Conservation (phyloP, 2,888 invertebrate species). For the Xestia sexstrigata region DNA sequence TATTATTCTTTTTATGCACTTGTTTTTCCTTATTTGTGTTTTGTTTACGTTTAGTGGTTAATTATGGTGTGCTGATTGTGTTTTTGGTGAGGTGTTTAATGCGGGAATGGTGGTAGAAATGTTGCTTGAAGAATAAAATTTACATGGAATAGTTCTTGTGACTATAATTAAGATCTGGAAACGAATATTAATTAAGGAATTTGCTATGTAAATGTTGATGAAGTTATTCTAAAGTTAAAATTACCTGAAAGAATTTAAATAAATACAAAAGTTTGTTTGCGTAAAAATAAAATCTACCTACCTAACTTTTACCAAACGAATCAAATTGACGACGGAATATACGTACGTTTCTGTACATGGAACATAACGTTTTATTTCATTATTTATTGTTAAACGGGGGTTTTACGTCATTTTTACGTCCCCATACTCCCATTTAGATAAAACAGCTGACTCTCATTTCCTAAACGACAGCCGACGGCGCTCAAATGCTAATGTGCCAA, state of each 20-base stretch:
- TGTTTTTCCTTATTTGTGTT: constrained; percentile 63
- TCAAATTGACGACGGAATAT: constrained; percentile 31
- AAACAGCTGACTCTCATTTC: constrained; percentile 84
- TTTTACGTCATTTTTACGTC: constrained; percentile 85
- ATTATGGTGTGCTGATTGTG: constrained; percentile 50
- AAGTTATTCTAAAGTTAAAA: neutral
- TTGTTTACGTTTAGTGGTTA: constrained; percentile 56
- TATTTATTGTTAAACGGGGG: constrained; percentile 81
- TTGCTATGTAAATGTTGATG: neutral
- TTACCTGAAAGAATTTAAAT: neutral
- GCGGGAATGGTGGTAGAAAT: no score
- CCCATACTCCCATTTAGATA: constrained; percentile 85
- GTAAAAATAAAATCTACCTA: neutral
- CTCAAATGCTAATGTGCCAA: constrained; percentile 56
- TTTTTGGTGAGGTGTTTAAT: constrained; percentile 27
- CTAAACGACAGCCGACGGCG: constrained; percentile 75
- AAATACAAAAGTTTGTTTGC: neutral
- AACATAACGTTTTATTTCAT: constrained; percentile 80
- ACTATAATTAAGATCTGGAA: neutral
- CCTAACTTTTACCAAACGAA: constrained; percentile 8
- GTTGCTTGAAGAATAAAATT: neutral
- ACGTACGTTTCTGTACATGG: constrained; percentile 56
- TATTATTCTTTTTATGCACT: constrained; percentile 65
- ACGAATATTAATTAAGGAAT: neutral
- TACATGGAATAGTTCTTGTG: neutral